Percentiles rank a stretch among this genome's conserved stretches.
These are phyloP conservation scores for Protodeltote pygarga DNA, from an alignment of 2,888 invertebrate genomes.

Conservation along the genomic window DNA sequence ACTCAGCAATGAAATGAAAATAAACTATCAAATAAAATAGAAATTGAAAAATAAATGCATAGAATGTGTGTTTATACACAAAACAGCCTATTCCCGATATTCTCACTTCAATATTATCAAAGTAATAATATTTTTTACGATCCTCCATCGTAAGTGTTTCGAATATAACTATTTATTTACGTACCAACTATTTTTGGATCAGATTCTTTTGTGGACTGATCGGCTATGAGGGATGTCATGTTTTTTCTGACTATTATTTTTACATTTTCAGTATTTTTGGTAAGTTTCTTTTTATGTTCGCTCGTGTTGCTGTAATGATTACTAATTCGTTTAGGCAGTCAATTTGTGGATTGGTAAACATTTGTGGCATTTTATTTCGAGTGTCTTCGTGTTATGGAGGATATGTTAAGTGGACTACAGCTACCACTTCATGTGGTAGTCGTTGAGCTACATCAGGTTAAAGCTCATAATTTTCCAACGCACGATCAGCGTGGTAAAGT, in stretches of 20 bases:
- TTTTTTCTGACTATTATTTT: slow-evolving; percentile 47
- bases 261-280: slow-evolving; percentile 54
- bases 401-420: no score
- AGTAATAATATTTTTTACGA: slow-evolving; percentile 68
- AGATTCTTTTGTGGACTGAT: slow-evolving; percentile 27
- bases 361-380: neutral
- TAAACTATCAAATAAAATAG: no score
- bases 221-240: slow-evolving; percentile 51
- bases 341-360: neutral
- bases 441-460: no score
- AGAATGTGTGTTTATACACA: slow-evolving; percentile 20
- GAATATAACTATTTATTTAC: slow-evolving; percentile 61
- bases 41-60: slow-evolving; percentile 23
- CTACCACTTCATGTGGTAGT: no score
- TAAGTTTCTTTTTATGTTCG: slow-evolving; percentile 46
- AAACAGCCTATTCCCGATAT: slow-evolving; percentile 42
- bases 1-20: no score
- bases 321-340: no score
- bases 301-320: no score
- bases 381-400: no score
- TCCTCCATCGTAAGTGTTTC: slow-evolving; percentile 61
- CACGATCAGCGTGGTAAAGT: no score
- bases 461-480: no score
- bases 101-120: slow-evolving; percentile 62
- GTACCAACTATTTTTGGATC: slow-evolving; percentile 50